Evolutionary conservation across 2,888 invertebrate species (phyloP), one percentile per base, ranked within the genome.

Genomic region (Napeogenes sylphis): DNA sequence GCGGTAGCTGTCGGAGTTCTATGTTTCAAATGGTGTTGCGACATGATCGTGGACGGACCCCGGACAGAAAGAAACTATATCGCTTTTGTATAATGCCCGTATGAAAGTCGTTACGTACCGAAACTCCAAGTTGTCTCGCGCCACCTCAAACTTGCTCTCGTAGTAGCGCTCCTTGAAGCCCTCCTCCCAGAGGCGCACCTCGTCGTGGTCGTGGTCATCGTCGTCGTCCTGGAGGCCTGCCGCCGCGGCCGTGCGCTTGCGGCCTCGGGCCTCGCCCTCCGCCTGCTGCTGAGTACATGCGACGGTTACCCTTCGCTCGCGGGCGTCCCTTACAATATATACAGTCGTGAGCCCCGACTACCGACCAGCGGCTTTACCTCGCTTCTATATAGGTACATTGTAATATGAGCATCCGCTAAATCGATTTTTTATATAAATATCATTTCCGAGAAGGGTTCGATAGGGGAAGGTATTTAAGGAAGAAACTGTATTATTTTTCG

Each of bases 131-230:
- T 97, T 95, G 14, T 95, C 93, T 0, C 92, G 70, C 4, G 91
- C 85, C 12, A 97, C 96, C 76, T 97, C 97, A 80, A 98, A 98
- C 89, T 98, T 98, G 59, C 96, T 96, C 87, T 97, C 97, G 81
- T 99, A 99, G 89, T 99, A 99, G 46, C 99, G 93, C 82, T 98
- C 98, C 85, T 99, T 99, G 92, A 98, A 99, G 0, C 99, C 99
- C 73, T 96, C 96, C 87, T 99, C 99, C 97, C 98, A 97, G 5
- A 98, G 91, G 14, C 97, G 92, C 57, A 98, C 97, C 88, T 97
- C 96, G 82, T 98, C 98, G 71, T 95, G 94, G 4, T 94, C 93
- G 71, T 96, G 95, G 59, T 96, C 96, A 0, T 94, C 94, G 62
- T 91, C 89, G 59, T 96, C 96, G 0, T 94, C 94, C 61, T 91